A percentile compares a stretch with the other conserved stretches of the same genome.
phyloP scores from a whole-genome alignment of 2,888 invertebrate genomes.

The Ophraella communa region DNA sequence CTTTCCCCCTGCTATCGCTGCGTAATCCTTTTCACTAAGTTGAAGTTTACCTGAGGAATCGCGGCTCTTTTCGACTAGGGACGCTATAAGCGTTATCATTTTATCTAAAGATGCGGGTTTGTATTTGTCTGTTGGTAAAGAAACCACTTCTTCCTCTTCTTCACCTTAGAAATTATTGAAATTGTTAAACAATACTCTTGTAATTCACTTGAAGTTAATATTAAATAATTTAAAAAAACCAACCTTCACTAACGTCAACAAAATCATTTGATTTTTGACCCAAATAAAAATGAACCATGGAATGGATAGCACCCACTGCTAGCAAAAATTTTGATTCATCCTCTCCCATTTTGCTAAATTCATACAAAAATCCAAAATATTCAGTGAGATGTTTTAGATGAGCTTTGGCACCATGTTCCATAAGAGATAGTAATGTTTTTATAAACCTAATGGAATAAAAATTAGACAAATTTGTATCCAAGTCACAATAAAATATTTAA shows the following conservation, averaged over 20 bases:
- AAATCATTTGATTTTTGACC: constrained; percentile 80
- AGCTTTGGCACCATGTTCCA: constrained; percentile 87
- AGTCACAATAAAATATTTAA: too few relatives aligned
- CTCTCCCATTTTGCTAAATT: constrained; percentile 95
- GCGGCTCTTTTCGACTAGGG: constrained; percentile 86
- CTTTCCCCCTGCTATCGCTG: constrained; percentile 86
- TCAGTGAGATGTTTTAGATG: constrained; percentile 89
- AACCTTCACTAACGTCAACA: constrained; percentile 75
- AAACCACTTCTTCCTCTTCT: constrained; percentile 71
- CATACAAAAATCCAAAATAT: constrained; percentile 89
- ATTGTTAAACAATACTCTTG: background rate
- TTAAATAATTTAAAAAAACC: constrained; percentile 62
- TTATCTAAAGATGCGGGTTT: constrained; percentile 92
- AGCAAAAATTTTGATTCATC: constrained; percentile 90
- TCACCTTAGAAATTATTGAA: constrained; percentile 15
- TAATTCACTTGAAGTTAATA: background rate
- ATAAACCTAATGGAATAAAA: constrained; percentile 73
- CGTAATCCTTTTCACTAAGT: constrained; percentile 79
- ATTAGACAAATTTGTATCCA: too few relatives aligned
- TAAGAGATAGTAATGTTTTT: constrained; percentile 82
- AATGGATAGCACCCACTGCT: constrained; percentile 85
- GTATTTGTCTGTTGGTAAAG: constrained; percentile 75
- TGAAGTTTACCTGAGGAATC: constrained; percentile 77
- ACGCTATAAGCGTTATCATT: constrained; percentile 91
- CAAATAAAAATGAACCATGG: constrained; percentile 91